Percentiles rank a stretch among this genome's conserved stretches.
phyloP scores from a whole-genome alignment of 2,888 invertebrate species.

The Heliconius sara region DNA sequence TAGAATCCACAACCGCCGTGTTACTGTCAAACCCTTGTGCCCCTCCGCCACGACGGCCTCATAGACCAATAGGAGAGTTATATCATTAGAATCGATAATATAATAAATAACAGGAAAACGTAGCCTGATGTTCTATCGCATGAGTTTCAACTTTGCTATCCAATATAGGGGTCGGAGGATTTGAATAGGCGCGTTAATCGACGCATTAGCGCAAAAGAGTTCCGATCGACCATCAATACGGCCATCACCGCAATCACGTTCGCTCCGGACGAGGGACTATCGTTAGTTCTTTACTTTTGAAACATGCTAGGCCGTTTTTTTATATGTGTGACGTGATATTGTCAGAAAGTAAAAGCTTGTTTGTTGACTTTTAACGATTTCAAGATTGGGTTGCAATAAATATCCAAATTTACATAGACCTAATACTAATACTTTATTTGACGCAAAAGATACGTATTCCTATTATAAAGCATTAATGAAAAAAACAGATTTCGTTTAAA shows the following conservation, averaged over 20 bases:
- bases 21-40: too few relatives aligned
- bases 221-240: constrained; percentile 66
- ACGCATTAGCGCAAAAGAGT: constrained; percentile 61
- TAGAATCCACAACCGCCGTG: too few relatives aligned
- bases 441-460: neutral
- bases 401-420: neutral
- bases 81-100: neutral
- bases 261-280: constrained; percentile 59
- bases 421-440: neutral
- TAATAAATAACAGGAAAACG: neutral
- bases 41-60: too few relatives aligned
- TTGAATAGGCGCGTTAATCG: constrained; percentile 42
- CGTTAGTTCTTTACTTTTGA: constrained; percentile 53
- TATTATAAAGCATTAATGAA: neutral
- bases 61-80: neutral
- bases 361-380: neutral
- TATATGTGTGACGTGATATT: constrained; percentile 4
- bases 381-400: neutral
- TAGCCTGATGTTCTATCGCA: neutral
- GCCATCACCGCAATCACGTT: constrained; percentile 68
- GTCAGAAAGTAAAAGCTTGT: neutral
- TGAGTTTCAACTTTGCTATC: constrained; percentile 27
- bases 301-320: constrained; percentile 25
- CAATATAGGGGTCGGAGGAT: constrained; percentile 25
- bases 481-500: neutral